Conservation (phyloP, 2,113 vertebrate species). For the Crotalus tigris region DNA sequence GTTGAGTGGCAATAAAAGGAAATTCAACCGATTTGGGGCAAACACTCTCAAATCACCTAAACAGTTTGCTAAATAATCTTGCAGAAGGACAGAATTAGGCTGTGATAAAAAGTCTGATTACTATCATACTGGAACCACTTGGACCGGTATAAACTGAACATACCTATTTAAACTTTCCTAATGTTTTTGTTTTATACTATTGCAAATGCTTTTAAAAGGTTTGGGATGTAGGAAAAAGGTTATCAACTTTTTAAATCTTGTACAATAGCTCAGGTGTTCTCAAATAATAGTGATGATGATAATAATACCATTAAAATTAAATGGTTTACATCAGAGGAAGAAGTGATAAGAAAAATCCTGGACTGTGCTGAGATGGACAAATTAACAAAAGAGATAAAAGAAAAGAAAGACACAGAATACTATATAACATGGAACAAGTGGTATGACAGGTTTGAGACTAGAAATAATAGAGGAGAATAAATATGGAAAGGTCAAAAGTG, state of each 20-base stretch:
- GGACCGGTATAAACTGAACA: not conserved
- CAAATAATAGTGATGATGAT: not conserved
- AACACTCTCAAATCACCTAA: not conserved
- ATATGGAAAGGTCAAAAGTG: no score
- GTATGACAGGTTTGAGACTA: no score
- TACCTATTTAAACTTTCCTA: not conserved
- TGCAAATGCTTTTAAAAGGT: not conserved
- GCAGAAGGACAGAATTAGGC: not conserved
- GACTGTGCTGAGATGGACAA: no score
- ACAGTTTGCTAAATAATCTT: not conserved
- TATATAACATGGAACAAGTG: no score
- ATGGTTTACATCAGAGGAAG: not conserved
- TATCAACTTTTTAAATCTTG: not conserved
- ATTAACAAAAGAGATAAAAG: no score
- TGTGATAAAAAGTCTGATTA: not conserved
- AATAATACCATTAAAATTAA: not conserved
- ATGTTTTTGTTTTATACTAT: not conserved
- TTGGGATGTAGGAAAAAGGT: not conserved
- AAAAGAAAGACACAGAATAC: no score
- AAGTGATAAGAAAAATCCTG: no score
- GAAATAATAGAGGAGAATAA: no score
- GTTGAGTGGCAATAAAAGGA: not conserved
- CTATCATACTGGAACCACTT: not conserved
- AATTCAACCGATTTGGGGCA: not conserved
- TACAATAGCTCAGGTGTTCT: not conserved